Evolutionary conservation across 2,888 invertebrate species (phyloP).

Genomic region (Geotrupes spiniger): DNA sequence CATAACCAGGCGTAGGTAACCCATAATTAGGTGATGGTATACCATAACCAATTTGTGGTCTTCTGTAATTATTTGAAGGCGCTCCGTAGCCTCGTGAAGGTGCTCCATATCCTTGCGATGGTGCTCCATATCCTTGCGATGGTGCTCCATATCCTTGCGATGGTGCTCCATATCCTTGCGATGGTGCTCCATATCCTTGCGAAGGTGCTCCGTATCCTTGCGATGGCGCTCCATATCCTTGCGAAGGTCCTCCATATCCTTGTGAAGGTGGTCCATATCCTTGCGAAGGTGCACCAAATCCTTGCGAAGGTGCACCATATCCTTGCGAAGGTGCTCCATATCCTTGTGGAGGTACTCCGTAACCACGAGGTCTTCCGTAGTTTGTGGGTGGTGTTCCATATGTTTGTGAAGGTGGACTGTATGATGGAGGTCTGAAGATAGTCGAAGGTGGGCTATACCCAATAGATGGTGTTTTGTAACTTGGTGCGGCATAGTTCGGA

Average conservation of each 20-base stretch:
- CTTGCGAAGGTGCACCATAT: constrained; percentile 19
- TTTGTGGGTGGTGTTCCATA: constrained; percentile 10
- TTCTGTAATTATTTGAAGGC: constrained; percentile 14
- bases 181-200: constrained; percentile 20
- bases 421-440: constrained; percentile 1
- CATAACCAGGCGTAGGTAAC: constrained; percentile 30
- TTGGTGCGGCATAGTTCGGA: neutral
- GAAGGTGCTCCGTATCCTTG: constrained; percentile 21
- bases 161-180: constrained; percentile 21
- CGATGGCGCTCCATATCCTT: constrained; percentile 21
- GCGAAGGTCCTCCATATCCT: constrained; percentile 8
- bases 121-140: constrained; percentile 18
- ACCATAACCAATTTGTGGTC: constrained; percentile 18
- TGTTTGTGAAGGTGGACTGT: constrained; percentile 15
- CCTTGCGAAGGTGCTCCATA: constrained; percentile 22
- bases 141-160: constrained; percentile 10
- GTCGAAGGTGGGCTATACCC: constrained; percentile 22
- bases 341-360: constrained; percentile 17
- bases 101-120: constrained; percentile 22
- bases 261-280: constrained; percentile 18
- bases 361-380: constrained; percentile 22
- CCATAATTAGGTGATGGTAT: constrained; percentile 30
- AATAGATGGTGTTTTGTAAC: constrained; percentile 27
- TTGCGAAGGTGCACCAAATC: too few relatives aligned
- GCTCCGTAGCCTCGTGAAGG: constrained; percentile 16